These are phyloP conservation scores for Parnassius glacialis DNA, from an alignment of 2,888 invertebrate species.

Conservation along the genomic window DNA sequence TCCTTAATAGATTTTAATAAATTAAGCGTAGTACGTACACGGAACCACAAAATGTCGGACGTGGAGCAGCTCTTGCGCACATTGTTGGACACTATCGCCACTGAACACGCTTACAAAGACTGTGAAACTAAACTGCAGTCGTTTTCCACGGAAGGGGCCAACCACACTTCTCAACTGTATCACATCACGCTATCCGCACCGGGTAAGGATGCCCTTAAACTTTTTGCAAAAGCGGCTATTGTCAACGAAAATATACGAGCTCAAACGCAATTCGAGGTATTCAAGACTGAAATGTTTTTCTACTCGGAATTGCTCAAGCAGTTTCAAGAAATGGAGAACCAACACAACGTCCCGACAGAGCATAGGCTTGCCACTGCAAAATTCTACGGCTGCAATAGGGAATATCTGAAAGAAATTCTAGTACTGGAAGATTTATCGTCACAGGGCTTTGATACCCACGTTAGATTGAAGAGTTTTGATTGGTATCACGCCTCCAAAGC, in stretches of 20 bases:
- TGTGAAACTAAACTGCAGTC: constrained; percentile 38
- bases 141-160: constrained; percentile 47
- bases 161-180: constrained; percentile 50
- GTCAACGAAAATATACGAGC: constrained; percentile 44
- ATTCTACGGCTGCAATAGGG: constrained; percentile 46
- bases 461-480: constrained; percentile 50
- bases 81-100: constrained; percentile 41
- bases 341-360: constrained; percentile 39
- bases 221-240: constrained; percentile 44
- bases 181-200: constrained; percentile 37
- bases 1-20: not conserved
- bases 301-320: constrained; percentile 45
- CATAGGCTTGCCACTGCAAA: constrained; percentile 43
- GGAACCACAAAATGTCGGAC: constrained; percentile 40
- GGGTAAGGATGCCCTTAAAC: constrained; percentile 35
- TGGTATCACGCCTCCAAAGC: constrained; percentile 53
- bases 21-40: constrained; percentile 12
- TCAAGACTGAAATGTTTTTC: constrained; percentile 45
- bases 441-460: constrained; percentile 46
- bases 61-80: constrained; percentile 35
- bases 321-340: constrained; percentile 44
- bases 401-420: constrained; percentile 46
- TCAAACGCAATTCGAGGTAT: constrained; percentile 37
- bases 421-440: constrained; percentile 55
- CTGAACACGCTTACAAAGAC: constrained; percentile 38